Evolutionary conservation across 2,888 invertebrate species (phyloP).

Genomic region (Caenorhabditis plicata): DNA sequence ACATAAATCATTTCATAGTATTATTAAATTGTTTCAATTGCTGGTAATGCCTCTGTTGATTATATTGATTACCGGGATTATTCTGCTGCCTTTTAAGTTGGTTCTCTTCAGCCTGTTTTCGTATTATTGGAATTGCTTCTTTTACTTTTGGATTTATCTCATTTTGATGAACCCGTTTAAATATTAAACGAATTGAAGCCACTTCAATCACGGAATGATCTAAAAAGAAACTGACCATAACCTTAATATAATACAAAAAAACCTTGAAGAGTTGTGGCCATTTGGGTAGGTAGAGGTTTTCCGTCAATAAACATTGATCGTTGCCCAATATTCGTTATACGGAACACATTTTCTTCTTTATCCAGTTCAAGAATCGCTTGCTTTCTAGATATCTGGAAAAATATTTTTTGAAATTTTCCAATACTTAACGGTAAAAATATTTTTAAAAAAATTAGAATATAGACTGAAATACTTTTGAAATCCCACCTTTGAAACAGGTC

Average conservation of each 20-base stretch:
- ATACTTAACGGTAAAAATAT: background rate
- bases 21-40: no score
- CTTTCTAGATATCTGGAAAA: conserved; percentile 36
- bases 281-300: conserved; percentile 14
- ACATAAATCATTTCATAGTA: no score
- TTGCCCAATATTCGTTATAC: conserved; percentile 26
- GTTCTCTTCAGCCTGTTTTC: no score
- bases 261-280: conserved; percentile 9
- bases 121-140: background rate
- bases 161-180: conserved; percentile 8
- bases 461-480: background rate
- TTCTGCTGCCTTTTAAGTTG: no score
- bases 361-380: conserved; percentile 34
- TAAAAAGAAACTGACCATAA: conserved; percentile 14
- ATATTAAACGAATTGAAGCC: conserved; percentile 41
- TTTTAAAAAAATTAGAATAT: background rate
- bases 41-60: no score
- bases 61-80: no score
- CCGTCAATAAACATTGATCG: conserved; percentile 27
- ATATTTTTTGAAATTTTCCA: conserved; percentile 9
- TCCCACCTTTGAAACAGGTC: conserved; percentile 15
- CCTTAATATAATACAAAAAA: background rate
- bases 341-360: conserved; percentile 2
- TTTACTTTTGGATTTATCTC: background rate
- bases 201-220: conserved; percentile 89